phyloP scores from a whole-genome alignment of 2,113 vertebrate genomes.

The Platycercus adscitus region DNA sequence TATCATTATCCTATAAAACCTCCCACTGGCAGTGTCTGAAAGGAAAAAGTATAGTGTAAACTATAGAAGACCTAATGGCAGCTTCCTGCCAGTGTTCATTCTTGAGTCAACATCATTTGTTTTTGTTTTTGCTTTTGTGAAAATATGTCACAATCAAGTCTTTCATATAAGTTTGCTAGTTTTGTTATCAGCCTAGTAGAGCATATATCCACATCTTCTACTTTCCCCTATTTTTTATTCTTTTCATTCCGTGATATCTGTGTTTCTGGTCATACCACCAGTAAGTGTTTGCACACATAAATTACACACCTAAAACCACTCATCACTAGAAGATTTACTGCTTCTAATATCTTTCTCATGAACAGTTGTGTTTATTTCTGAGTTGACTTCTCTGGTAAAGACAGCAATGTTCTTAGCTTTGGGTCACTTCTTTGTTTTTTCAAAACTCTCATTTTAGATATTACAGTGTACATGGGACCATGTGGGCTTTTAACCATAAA shows the following conservation, averaged over 20 bases:
- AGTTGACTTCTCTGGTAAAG: slow-evolving; percentile 44
- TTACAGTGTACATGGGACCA: neutral
- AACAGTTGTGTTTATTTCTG: slow-evolving; percentile 65
- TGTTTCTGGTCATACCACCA: slow-evolving; percentile 53
- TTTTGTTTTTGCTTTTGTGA: slow-evolving; percentile 61
- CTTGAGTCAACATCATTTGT: slow-evolving; percentile 28
- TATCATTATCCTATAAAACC: slow-evolving; percentile 68
- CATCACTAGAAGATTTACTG: slow-evolving; percentile 65
- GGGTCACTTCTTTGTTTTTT: slow-evolving; percentile 49
- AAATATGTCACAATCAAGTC: slow-evolving; percentile 48
- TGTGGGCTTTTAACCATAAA: neutral
- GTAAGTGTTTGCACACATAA: slow-evolving; percentile 60
- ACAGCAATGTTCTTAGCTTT: slow-evolving; percentile 16
- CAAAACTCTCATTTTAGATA: slow-evolving; percentile 21
- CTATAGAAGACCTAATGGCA: slow-evolving; percentile 51
- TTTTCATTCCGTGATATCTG: slow-evolving; percentile 39
- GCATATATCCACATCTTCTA: slow-evolving; percentile 26
- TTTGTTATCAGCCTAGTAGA: slow-evolving; percentile 25
- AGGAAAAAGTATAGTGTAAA: slow-evolving; percentile 59
- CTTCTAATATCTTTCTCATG: slow-evolving; percentile 69
- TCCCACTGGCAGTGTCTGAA: slow-evolving; percentile 64
- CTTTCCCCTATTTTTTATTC: slow-evolving; percentile 12
- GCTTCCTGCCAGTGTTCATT: slow-evolving; percentile 50
- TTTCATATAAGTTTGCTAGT: slow-evolving; percentile 29
- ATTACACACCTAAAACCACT: slow-evolving; percentile 59